These are phyloP conservation scores for Raphicerus campestris DNA, from an alignment of 2,113 vertebrate species.

Conservation along the genomic window DNA sequence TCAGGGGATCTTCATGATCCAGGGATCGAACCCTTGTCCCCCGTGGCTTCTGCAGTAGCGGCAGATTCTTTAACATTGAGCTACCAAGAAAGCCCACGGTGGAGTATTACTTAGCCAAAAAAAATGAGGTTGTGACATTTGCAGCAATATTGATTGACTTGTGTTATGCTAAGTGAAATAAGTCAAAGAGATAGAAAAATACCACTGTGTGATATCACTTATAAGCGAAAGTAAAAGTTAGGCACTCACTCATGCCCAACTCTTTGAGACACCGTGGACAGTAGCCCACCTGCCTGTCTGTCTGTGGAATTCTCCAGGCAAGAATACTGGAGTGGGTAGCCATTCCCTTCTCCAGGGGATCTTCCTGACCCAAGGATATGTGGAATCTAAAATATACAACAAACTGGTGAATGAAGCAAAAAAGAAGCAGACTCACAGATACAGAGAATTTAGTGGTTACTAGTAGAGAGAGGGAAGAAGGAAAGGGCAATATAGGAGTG, in stretches of 20 bases:
- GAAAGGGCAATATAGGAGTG: background rate
- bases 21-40: background rate
- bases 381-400: background rate
- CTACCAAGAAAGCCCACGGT: background rate
- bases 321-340: background rate
- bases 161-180: background rate
- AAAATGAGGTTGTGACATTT: background rate
- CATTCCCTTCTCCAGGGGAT: background rate
- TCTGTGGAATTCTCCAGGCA: background rate
- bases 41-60: rapidly evolving
- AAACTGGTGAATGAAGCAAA: background rate
- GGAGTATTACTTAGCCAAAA: background rate
- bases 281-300: background rate
- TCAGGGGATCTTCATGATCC: background rate
- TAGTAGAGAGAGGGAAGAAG: background rate
- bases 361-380: background rate
- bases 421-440: background rate
- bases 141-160: background rate
- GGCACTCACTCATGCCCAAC: background rate
- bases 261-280: background rate
- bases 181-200: background rate
- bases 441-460: background rate
- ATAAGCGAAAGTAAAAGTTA: background rate
- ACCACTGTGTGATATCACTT: background rate
- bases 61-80: background rate